phyloP scores from a whole-genome alignment of 2,888 invertebrate species.

The Deilephila porcellus region DNA sequence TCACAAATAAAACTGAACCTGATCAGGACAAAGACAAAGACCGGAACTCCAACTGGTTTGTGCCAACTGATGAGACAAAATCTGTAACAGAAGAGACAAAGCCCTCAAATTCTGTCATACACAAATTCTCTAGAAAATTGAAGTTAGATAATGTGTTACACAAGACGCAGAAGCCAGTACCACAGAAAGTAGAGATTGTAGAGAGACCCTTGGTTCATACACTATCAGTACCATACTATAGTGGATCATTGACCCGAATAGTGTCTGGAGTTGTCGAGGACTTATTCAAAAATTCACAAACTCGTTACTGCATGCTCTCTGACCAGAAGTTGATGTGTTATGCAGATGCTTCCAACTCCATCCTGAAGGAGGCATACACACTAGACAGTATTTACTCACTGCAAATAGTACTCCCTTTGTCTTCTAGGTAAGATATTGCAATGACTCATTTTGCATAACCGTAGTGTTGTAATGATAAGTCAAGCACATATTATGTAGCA shows the following conservation, averaged over 20 bases:
- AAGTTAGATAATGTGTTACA: conserved; percentile 81
- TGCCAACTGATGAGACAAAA: conserved; percentile 50
- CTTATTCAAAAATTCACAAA: conserved; percentile 90
- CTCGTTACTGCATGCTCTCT: conserved; percentile 88
- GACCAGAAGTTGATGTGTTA: conserved; percentile 90
- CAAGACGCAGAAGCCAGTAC: conserved; percentile 54
- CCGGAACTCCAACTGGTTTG: conserved; percentile 77
- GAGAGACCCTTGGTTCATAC: conserved; percentile 81
- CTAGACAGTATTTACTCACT: conserved; percentile 87
- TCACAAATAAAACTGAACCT: conserved; percentile 46
- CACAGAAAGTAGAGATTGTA: conserved; percentile 63
- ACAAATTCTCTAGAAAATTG: conserved; percentile 72
- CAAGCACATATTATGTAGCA: not conserved
- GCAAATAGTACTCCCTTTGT: conserved; percentile 85
- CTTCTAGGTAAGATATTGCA: conserved; percentile 63
- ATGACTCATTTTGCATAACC: not conserved
- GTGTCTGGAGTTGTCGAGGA: conserved; percentile 88
- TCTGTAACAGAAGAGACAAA: conserved; percentile 52
- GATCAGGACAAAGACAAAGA: conserved; percentile 57
- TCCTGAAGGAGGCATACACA: conserved; percentile 88
- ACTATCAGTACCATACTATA: conserved; percentile 80
- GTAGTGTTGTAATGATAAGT: not conserved
- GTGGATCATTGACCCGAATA: conserved; percentile 86
- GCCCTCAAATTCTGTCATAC: conserved; percentile 64
- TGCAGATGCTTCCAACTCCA: conserved; percentile 88